Evolutionary conservation across 2,113 vertebrate genomes (phyloP).

Genomic region (Ptychochromis oligacanthus): DNA sequence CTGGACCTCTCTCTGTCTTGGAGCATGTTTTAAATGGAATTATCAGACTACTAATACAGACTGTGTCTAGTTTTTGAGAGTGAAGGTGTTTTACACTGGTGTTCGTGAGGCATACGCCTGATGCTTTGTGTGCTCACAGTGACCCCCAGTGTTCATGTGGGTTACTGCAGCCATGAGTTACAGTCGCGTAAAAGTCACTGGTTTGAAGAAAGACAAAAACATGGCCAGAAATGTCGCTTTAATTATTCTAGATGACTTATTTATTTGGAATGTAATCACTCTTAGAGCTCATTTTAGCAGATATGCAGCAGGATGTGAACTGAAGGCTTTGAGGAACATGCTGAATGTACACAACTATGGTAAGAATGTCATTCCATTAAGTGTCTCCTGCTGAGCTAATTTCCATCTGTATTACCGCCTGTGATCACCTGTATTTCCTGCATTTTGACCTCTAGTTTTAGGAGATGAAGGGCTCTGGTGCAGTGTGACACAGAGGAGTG

Average conservation of each 20-base stretch:
- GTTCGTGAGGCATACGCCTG: too few species aligned
- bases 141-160: constrained; percentile 60
- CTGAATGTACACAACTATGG: neutral
- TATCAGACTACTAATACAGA: neutral
- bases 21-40: neutral
- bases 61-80: neutral
- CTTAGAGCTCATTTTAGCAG: neutral
- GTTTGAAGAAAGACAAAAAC: neutral
- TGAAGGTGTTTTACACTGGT: neutral
- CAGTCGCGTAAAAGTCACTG: neutral
- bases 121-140: constrained; percentile 53
- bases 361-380: neutral
- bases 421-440: neutral
- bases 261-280: neutral
- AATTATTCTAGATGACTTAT: neutral
- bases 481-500: constrained; percentile 12
- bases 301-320: neutral
- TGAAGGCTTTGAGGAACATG: neutral
- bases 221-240: neutral
- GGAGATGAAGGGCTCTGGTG: constrained; percentile 21
- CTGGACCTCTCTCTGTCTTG: neutral
- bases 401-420: neutral
- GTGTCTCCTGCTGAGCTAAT: neutral
- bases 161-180: constrained; percentile 26
- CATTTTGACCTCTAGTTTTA: neutral